phyloP scores from a whole-genome alignment of 2,113 vertebrate genomes.

The Melanotaenia duboulayi region DNA sequence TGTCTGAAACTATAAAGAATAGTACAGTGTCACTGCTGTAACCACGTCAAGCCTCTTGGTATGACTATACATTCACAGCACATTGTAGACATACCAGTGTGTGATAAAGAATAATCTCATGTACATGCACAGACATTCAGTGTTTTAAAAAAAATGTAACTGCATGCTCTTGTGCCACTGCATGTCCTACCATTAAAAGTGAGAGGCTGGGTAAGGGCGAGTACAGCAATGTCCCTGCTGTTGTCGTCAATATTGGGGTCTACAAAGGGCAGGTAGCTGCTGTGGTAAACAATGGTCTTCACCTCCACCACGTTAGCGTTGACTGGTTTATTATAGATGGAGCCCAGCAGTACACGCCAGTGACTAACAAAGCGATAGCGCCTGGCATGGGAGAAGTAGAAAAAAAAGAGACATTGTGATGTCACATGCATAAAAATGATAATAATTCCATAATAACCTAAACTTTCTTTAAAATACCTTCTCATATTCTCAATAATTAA shows the following conservation, averaged over 20 bases:
- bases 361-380: constrained; percentile 84
- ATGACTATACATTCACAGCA: not conserved
- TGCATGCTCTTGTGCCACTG: not conserved
- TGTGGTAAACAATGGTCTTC: constrained; percentile 88
- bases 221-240: constrained; percentile 90
- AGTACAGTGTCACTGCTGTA: not conserved
- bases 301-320: constrained; percentile 83
- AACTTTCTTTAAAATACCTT: too few relatives aligned
- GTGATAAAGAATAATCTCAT: too few relatives aligned
- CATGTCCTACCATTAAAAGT: constrained; percentile 85
- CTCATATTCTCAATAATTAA: too few relatives aligned
- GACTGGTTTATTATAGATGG: constrained; percentile 85
- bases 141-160: not conserved
- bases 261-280: constrained; percentile 89
- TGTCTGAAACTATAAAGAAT: not conserved
- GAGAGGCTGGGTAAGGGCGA: constrained; percentile 84
- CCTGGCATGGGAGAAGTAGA: constrained; percentile 64
- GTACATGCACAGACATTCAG: not conserved
- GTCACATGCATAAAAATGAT: not conserved
- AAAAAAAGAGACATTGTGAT: not conserved
- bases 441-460: not conserved
- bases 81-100: too few relatives aligned
- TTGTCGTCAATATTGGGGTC: constrained; percentile 90
- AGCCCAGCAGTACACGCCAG: constrained; percentile 88
- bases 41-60: not conserved